Base-by-base conservation (phyloP, 2,888 invertebrate genomes). In the Diaphora mendica region DNA sequence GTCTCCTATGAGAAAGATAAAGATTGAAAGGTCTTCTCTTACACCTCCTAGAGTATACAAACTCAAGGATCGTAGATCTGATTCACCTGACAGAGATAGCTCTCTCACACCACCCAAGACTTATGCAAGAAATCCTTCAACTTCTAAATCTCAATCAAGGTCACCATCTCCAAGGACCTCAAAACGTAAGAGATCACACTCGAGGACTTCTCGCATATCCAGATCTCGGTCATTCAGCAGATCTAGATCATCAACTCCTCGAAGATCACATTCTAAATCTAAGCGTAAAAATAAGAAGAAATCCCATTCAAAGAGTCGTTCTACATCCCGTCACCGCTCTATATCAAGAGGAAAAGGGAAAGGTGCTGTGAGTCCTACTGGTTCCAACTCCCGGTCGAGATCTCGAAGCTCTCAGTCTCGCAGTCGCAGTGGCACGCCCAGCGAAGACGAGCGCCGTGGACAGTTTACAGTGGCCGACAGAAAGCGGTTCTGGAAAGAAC, bases 401-500 rank as follows among this genome's bases (percentile, higher is more conserved):
- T 90, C 92, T 3, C 86, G 84, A 39, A 87, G 88, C 67, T 84
- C 87, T 4, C 84, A 85, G 13, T 90, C 94, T 15, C 90, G 90
- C 39, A 91, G 91, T 72, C 89, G 90, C 23, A 88, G 87, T 65
- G 89, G 88, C n/a, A 88, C 91, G 3, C 90, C 89, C 1, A 93
- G 93, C 78, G 93, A 94, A 3, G 94, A 94, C 66, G 93, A 93
- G 77, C 90, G 95, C 3, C 92, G 95, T 30, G 95, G 95, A 0
- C 95, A 95, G 78, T 95, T 95, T 79, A 95, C 95, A 3, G 95
- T 95, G 11, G 93, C 93, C 3, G 95, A 95, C 77, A 90, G 95
- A 65, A 95, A 95, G 79, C 89, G 94, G 51, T 95, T 91, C 82
- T 95, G 95, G 95, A 95, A 94, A 84, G 82, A 92, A 77, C 95